A percentile compares a stretch with the other conserved stretches of the same genome.
Evolutionary conservation across 2,113 vertebrate genomes (phyloP).

Genomic region (Leptosomus discolor): DNA sequence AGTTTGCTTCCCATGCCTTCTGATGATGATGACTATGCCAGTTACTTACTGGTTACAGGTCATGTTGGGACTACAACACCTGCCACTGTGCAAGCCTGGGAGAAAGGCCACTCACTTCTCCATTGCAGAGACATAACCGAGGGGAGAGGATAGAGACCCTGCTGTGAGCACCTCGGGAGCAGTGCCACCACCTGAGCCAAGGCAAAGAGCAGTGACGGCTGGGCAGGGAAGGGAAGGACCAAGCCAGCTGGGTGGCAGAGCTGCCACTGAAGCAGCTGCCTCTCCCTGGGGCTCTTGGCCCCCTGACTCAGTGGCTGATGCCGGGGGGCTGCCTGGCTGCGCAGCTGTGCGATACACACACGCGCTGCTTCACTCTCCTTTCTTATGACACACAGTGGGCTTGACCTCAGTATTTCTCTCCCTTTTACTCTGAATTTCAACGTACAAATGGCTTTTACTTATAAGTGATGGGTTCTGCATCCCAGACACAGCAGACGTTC

Average conservation of each 20-base stretch:
- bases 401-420: neutral
- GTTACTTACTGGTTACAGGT: neutral
- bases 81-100: fast-evolving
- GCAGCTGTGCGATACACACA: fast-evolving
- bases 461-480: neutral
- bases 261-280: neutral
- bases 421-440: neutral
- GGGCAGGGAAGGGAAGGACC: neutral
- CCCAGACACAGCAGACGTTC: neutral
- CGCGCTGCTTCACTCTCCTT: fast-evolving
- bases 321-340: neutral
- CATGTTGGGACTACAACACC: fast-evolving
- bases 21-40: neutral
- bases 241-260: neutral
- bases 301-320: neutral
- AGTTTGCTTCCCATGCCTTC: neutral
- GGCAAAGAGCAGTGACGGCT: neutral
- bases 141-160: neutral
- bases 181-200: neutral
- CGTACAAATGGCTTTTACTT: neutral
- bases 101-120: neutral
- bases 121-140: neutral
- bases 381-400: fast-evolving
- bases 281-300: neutral
- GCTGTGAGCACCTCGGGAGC: neutral